phyloP scores from a whole-genome alignment of 2,888 invertebrate genomes.

The Eilema griseolum region DNA sequence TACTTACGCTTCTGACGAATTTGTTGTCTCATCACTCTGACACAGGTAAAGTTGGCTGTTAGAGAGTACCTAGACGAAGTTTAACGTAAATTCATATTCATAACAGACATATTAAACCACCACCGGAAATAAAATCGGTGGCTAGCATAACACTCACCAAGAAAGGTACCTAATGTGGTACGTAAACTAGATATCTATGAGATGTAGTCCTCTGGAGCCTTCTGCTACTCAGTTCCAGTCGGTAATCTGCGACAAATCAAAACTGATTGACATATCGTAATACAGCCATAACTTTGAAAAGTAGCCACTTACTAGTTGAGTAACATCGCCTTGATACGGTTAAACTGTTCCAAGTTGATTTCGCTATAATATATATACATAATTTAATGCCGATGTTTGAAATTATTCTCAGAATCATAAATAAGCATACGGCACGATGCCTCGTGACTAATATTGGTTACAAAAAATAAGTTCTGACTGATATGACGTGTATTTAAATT shows the following conservation, averaged over 20 bases:
- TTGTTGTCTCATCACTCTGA: not conserved
- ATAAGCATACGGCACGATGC: not conserved
- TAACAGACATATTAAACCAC: not conserved
- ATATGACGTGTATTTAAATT: not conserved
- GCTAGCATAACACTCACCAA: not conserved
- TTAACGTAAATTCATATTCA: slow-evolving; percentile 2
- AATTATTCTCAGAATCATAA: not conserved
- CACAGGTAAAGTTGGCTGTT: too few species aligned
- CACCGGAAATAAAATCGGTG: not conserved
- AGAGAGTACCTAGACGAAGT: not conserved
- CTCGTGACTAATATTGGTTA: not conserved
- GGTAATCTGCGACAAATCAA: not conserved
- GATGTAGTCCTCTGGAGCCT: not conserved
- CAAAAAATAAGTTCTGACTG: slow-evolving; percentile 1
- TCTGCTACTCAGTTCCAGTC: not conserved
- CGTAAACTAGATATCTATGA: not conserved
- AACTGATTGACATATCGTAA: not conserved
- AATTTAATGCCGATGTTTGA: not conserved
- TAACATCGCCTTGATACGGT: slow-evolving; percentile 10
- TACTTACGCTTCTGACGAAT: not conserved
- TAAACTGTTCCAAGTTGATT: slow-evolving; percentile 7
- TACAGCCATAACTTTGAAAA: not conserved
- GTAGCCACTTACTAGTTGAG: not conserved
- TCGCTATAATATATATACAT: not conserved
- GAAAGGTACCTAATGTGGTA: not conserved